A percentile compares a stretch with the other conserved stretches of the same genome.
Conservation (phyloP, 2,113 vertebrate genomes). For the Rhinichthys klamathensis region DNA sequence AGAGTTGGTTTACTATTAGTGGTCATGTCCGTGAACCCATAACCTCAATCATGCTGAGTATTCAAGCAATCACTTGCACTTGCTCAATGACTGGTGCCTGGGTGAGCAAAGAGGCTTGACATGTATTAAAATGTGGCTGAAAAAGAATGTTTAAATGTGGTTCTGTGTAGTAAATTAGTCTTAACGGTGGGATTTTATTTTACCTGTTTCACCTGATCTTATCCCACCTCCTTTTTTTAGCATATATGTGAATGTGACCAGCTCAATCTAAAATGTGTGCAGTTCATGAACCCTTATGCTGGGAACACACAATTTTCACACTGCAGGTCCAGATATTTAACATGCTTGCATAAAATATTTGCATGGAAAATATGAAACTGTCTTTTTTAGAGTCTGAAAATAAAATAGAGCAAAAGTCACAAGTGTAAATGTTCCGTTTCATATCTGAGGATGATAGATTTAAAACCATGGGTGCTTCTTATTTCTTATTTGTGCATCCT, state of each 20-base stretch:
- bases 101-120: neutral
- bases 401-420: neutral
- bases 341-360: neutral
- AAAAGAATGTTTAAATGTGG: neutral
- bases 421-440: neutral
- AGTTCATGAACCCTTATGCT: neutral
- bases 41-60: conserved; percentile 31
- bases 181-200: neutral
- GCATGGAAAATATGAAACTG: neutral
- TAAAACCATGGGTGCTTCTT: neutral
- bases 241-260: neutral
- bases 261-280: neutral
- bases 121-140: neutral
- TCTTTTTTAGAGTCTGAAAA: neutral
- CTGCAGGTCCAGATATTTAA: too few relatives aligned
- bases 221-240: neutral
- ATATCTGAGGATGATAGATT: neutral
- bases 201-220: neutral
- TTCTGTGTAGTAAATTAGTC: neutral
- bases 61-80: conserved; percentile 13
- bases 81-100: neutral
- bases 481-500: too few relatives aligned
- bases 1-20: neutral
- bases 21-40: conserved; percentile 1
- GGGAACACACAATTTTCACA: too few relatives aligned